These are phyloP conservation scores for Microdon myrmicae DNA, from an alignment of 2,888 invertebrate species.

Conservation along the genomic window DNA sequence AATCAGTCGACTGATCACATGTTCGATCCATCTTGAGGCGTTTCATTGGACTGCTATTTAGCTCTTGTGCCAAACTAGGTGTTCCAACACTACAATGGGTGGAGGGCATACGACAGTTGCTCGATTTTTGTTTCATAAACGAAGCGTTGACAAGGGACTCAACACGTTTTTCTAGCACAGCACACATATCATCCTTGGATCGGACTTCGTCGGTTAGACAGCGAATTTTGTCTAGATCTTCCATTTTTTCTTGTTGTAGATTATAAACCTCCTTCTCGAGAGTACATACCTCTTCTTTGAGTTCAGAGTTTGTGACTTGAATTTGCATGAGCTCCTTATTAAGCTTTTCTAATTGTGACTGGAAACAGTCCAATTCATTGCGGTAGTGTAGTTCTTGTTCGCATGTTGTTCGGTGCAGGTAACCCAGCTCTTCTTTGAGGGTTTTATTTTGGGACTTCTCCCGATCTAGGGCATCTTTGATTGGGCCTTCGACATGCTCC, in stretches of 20 bases:
- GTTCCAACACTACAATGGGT: slow-evolving; percentile 30
- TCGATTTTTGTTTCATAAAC: slow-evolving; percentile 10
- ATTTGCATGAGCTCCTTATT: slow-evolving; percentile 72
- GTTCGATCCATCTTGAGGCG: slow-evolving; percentile 57
- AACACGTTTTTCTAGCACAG: slow-evolving; percentile 58
- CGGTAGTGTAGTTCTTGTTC: slow-evolving; percentile 68
- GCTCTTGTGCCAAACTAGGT: slow-evolving; percentile 62
- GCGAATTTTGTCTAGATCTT: slow-evolving; percentile 70
- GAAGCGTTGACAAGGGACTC: slow-evolving; percentile 55
- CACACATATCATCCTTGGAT: slow-evolving; percentile 62
- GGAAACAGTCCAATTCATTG: slow-evolving; percentile 69
- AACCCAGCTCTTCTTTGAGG: slow-evolving; percentile 68
- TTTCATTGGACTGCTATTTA: slow-evolving; percentile 60
- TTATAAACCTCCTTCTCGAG: slow-evolving; percentile 71
- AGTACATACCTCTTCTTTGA: slow-evolving; percentile 76
- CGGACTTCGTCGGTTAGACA: slow-evolving; percentile 71
- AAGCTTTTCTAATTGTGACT: slow-evolving; percentile 69
- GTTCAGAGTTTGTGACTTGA: slow-evolving; percentile 76
- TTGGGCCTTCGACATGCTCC: slow-evolving; percentile 66
- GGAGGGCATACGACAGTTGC: slow-evolving; percentile 2
- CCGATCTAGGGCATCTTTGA: slow-evolving; percentile 59
- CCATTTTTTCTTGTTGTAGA: slow-evolving; percentile 70
- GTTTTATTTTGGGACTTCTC: slow-evolving; percentile 60
- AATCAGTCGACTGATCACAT: slow-evolving; percentile 56
- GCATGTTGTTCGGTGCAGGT: slow-evolving; percentile 67